Evolutionary conservation across 2,113 vertebrate genomes (phyloP).

Genomic region (Chaetorhynchus papuensis): DNA sequence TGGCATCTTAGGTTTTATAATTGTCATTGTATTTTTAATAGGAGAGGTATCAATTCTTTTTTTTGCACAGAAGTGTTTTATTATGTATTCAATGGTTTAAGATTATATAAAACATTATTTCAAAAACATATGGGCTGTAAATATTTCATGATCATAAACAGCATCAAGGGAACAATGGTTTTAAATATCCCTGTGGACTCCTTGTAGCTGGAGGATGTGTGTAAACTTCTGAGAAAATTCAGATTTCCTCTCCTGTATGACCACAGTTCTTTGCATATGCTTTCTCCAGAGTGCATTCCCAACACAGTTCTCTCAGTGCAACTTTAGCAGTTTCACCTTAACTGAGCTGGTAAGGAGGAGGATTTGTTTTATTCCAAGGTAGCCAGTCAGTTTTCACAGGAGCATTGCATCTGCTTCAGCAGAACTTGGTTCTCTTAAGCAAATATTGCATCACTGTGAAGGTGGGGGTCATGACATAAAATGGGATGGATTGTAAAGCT

Average conservation of each 20-base stretch:
- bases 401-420: background rate
- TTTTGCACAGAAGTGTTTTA: background rate
- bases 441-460: background rate
- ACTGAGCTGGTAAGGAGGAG: background rate
- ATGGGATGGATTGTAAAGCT: background rate
- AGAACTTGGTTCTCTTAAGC: background rate
- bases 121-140: background rate
- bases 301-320: fast-evolving
- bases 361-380: background rate
- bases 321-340: background rate
- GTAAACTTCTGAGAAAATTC: background rate
- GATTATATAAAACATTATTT: background rate
- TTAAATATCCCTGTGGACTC: background rate
- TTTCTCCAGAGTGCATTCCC: background rate
- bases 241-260: background rate
- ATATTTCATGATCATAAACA: background rate
- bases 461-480: background rate
- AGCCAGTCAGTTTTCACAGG: background rate
- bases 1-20: background rate
- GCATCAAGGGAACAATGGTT: background rate
- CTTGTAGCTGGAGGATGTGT: background rate
- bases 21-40: background rate
- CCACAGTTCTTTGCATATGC: background rate
- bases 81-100: background rate
- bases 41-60: background rate